Base-by-base conservation (phyloP, 2,797 vertebrate species). In the Dipus sagitta region DNA sequence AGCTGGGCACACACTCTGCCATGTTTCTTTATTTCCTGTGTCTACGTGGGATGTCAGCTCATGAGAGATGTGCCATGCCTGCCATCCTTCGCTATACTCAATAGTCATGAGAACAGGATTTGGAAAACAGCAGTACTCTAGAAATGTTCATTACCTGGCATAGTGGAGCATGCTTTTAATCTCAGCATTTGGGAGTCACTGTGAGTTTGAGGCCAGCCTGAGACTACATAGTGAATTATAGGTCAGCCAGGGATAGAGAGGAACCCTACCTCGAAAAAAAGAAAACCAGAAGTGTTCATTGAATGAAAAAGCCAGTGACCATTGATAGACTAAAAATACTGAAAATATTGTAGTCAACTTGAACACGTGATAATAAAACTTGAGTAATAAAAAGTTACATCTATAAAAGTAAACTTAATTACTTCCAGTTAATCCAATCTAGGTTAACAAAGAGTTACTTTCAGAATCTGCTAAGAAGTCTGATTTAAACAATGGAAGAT, bases 351-450 rank as follows among this genome's bases (percentile, higher is more conserved):
- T 47, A 47, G 6, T 47, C 54, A 58, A 58, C 54, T 58, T 91
- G n/a, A 92, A 95, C 82, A 80, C 20, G 52, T 83, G 52, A 28
- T 87, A 92, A 47, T 24, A 30, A 30, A 93, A 14, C 38, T 81
- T 85, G 23, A 91, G 74, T 81, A 54, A 84, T 76, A 92, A 76
- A 95, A 95, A 79, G 9, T 91, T 82, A 88, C 93, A 82, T 5
- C 71, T 65, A 58, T 67, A 88, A 87, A 82, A 95, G 54, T 71
- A 24, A 86, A 79, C 58, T 80, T 94, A 15, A 80, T 90, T 96
- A 78, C n/a, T 88, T 96, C 85, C 42, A 89, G 42, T 62, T 91
- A 93, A 90, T 47, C 24, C 88, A 86, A 77, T 88, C 14, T 93
- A 93, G 62, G 24, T 83, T 92, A 93, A 91, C 58, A 94, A 92